These are phyloP conservation scores for Gryon sp. DNA, from an alignment of 1,140 invertebrate species.

Conservation along the genomic window DNA sequence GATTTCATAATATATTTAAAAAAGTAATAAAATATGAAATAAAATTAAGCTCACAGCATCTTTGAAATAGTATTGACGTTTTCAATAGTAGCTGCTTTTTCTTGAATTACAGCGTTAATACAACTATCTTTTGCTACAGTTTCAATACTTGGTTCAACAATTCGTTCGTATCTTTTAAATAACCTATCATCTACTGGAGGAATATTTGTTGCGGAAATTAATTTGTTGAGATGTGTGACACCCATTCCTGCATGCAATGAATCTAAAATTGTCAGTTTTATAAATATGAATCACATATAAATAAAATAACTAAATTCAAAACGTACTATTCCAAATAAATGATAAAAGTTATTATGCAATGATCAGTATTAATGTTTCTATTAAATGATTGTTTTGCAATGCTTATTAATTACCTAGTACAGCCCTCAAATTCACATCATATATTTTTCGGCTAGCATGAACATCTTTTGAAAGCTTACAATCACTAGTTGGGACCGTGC, in stretches of 20 bases:
- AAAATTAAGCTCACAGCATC: neutral
- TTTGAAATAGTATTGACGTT: conserved; percentile 7
- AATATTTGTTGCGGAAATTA: neutral
- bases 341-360: too few relatives aligned
- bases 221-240: conserved; percentile 11
- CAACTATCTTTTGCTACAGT: conserved; percentile 21
- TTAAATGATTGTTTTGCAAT: too few relatives aligned
- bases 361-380: too few relatives aligned
- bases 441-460: neutral
- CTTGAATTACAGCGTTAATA: conserved; percentile 4
- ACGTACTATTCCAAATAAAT: too few relatives aligned
- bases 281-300: too few relatives aligned
- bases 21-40: too few relatives aligned
- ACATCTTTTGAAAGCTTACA: neutral
- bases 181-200: neutral
- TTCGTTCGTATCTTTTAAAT: conserved; percentile 22
- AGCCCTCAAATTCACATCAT: conserved; percentile 8
- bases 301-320: too few relatives aligned
- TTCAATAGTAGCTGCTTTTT: conserved; percentile 17
- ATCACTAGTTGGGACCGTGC: neutral
- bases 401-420: conserved; percentile 26
- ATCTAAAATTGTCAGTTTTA: neutral
- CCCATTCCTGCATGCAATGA: conserved; percentile 16
- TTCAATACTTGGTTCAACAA: conserved; percentile 10
- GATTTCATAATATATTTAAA: too few relatives aligned